phyloP scores from a whole-genome alignment of 2,888 invertebrate genomes.

The Rutpela maculata region DNA sequence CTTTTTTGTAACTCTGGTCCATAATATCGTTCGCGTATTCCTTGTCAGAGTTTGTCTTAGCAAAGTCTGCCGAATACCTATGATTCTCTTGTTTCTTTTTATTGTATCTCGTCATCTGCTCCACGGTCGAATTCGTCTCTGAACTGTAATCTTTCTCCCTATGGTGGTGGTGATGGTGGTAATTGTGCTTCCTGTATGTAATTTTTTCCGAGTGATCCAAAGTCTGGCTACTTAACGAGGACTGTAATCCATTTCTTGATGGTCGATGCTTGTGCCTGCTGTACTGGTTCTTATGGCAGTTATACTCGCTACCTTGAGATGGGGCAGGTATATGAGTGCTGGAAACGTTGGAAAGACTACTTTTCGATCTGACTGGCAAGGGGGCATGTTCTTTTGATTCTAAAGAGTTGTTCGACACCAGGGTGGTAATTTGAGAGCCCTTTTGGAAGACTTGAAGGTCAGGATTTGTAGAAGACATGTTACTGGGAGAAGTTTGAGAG shows the following conservation, averaged over 20 bases:
- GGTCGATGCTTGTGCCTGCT: conserved; percentile 66
- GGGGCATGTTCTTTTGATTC: conserved; percentile 69
- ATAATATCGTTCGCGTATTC: conserved; percentile 65
- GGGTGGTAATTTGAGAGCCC: conserved; percentile 86
- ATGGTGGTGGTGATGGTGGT: conserved; percentile 65
- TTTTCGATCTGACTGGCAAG: conserved; percentile 75
- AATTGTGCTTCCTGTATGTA: conserved; percentile 64
- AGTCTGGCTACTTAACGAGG: conserved; percentile 75
- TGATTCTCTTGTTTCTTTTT: conserved; percentile 60
- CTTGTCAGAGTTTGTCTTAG: conserved; percentile 62
- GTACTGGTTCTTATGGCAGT: conserved; percentile 66
- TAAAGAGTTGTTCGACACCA: conserved; percentile 80
- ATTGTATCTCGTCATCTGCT: conserved; percentile 69
- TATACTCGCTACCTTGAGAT: conserved; percentile 62
- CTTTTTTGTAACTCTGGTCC: conserved; percentile 72
- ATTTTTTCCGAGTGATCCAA: conserved; percentile 73
- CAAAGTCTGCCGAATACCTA: conserved; percentile 59
- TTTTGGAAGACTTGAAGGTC: conserved; percentile 83
- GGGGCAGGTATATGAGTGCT: conserved; percentile 74
- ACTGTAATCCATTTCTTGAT: conserved; percentile 68
- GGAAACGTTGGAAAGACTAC: conserved; percentile 76
- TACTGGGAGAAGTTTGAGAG: conserved; percentile 73
- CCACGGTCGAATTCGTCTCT: conserved; percentile 78
- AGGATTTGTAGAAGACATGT: conserved; percentile 48
- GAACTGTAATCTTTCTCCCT: conserved; percentile 76